These are phyloP conservation scores for Drosophila lacertosa DNA, from an alignment of 1,140 invertebrate genomes.

Conservation along the genomic window DNA sequence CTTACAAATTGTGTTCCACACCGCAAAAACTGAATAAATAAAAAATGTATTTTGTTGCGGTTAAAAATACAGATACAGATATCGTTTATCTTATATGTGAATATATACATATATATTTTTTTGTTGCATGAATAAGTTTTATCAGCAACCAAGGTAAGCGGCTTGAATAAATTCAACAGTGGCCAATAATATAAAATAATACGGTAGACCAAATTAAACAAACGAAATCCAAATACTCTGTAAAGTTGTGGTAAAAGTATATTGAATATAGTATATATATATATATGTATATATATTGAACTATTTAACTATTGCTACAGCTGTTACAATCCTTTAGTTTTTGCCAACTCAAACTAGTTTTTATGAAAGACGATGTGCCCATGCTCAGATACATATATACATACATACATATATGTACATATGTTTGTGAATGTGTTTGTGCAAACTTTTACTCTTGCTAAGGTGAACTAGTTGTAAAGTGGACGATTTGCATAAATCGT, in stretches of 20 bases:
- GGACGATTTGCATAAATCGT: slow-evolving; percentile 72
- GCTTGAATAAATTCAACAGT: slow-evolving; percentile 21
- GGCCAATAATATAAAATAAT: neutral
- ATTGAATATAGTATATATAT: too few species aligned
- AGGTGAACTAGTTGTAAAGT: slow-evolving; percentile 79
- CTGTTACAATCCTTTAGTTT: neutral
- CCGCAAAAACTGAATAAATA: slow-evolving; percentile 37
- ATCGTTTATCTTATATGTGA: neutral
- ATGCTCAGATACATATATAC: neutral
- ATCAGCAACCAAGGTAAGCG: slow-evolving; percentile 77
- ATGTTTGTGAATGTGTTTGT: slow-evolving; percentile 34
- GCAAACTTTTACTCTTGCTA: slow-evolving; percentile 76
- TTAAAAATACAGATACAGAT: neutral
- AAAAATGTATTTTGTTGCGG: slow-evolving; percentile 36
- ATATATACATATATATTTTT: slow-evolving; percentile 29
- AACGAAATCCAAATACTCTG: slow-evolving; percentile 16
- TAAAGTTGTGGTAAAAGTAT: neutral
- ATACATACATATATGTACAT: neutral
- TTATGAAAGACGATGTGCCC: neutral
- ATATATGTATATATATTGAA: too few species aligned
- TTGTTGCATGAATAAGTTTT: slow-evolving; percentile 78
- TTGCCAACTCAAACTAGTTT: slow-evolving; percentile 43
- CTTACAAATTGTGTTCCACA: slow-evolving; percentile 46
- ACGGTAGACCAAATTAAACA: neutral
- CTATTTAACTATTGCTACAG: too few species aligned